Conservation (phyloP, 2,797 vertebrate species). For the Leuciscus waleckii region DNA sequence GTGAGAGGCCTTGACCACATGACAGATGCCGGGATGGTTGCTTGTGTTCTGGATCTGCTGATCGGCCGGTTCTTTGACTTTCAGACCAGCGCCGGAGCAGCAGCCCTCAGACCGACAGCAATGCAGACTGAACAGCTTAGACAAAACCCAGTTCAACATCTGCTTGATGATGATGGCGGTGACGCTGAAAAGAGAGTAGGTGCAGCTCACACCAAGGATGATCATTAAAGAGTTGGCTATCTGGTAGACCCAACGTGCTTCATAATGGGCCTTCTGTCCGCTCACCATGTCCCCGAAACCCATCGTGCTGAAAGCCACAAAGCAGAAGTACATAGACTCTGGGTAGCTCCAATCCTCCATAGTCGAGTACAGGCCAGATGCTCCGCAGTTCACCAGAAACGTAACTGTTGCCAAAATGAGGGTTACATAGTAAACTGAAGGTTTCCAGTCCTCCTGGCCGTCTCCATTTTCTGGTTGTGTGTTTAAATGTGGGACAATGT, state of each 20-base stretch:
- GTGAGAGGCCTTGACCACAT: conserved; percentile 32
- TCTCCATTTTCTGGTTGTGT: conserved; percentile 27
- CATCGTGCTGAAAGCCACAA: conserved; percentile 75
- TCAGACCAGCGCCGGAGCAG: conserved; percentile 7
- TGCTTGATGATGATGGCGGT: conserved; percentile 72
- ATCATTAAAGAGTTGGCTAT: conserved; percentile 71
- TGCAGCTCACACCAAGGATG: conserved; percentile 73
- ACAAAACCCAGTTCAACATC: conserved; percentile 68
- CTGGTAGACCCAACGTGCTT: conserved; percentile 62
- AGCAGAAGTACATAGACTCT: conserved; percentile 77
- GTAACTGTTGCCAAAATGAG: conserved; percentile 65
- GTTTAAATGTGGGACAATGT: neutral
- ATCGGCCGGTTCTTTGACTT: conserved; percentile 40
- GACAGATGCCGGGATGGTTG: conserved; percentile 24
- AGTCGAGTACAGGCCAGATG: conserved; percentile 68
- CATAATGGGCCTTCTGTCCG: conserved; percentile 66
- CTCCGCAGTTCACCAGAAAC: conserved; percentile 64
- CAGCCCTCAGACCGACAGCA: conserved; percentile 14
- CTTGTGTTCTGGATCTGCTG: conserved; percentile 38
- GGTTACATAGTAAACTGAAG: conserved; percentile 67
- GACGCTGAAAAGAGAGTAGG: conserved; percentile 72
- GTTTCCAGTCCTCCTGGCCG: conserved; percentile 59
- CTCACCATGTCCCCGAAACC: conserved; percentile 77
- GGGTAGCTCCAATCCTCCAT: conserved; percentile 73
- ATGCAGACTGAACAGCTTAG: conserved; percentile 22